Conservation (phyloP, 2,888 invertebrate genomes). For the Ormyrus rosae region DNA sequence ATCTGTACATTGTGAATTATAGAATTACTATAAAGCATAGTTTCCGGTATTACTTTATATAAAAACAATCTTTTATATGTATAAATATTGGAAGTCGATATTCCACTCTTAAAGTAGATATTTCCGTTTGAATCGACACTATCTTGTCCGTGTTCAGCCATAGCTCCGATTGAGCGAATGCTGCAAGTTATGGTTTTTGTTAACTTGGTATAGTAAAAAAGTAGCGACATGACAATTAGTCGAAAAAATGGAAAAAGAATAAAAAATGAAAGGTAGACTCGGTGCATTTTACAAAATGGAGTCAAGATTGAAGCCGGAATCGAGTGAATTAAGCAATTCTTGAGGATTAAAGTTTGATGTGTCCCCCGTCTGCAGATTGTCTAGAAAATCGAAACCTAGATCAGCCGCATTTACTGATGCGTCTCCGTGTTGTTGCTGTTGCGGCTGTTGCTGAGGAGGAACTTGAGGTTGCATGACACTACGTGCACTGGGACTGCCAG, state of each 20-base stretch:
- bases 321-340: constrained; percentile 89
- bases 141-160: too few species aligned
- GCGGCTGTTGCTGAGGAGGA: constrained; percentile 65
- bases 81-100: too few species aligned
- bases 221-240: too few species aligned
- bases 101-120: too few species aligned
- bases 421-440: constrained; percentile 65
- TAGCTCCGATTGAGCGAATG: not conserved
- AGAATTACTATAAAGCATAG: not conserved
- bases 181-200: too few species aligned
- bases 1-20: too few species aligned
- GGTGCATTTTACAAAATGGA: constrained; percentile 64
- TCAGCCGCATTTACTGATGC: constrained; percentile 63
- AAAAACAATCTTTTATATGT: too few species aligned
- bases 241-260: too few species aligned
- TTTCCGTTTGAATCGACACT: too few species aligned
- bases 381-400: constrained; percentile 87
- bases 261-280: not conserved
- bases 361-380: constrained; percentile 87
- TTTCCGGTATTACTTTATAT: not conserved
- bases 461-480: constrained; percentile 70
- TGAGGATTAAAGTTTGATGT: constrained; percentile 87
- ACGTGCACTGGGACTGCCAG: constrained; percentile 71
- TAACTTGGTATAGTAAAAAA: too few species aligned
- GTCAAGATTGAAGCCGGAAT: constrained; percentile 79